phyloP scores from a whole-genome alignment of 2,888 invertebrate species.

The Sinhomidia bicolor region DNA sequence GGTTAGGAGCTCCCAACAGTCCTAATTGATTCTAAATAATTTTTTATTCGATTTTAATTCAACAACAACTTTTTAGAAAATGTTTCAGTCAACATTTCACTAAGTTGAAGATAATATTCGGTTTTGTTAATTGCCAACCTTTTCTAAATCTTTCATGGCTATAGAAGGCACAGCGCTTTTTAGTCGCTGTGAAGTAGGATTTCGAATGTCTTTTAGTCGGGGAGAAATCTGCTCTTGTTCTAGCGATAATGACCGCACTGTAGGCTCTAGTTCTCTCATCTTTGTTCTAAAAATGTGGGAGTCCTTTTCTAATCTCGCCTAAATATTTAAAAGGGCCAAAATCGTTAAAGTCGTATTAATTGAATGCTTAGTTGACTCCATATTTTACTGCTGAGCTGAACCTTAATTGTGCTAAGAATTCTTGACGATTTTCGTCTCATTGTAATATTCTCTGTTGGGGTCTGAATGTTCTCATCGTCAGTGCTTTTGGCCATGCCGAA shows the following conservation, averaged over 20 bases:
- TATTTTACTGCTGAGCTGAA: not conserved
- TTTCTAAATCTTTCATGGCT: not conserved
- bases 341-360: too few relatives aligned
- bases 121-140: too few relatives aligned
- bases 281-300: not conserved
- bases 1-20: not conserved
- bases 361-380: too few relatives aligned
- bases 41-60: too few relatives aligned
- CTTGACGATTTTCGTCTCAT: not conserved
- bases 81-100: too few relatives aligned
- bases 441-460: too few relatives aligned
- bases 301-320: slow-evolving; percentile 29
- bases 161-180: not conserved
- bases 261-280: slow-evolving; percentile 44
- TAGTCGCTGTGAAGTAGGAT: not conserved
- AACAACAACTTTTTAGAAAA: too few relatives aligned
- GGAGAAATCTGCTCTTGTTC: not conserved
- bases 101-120: too few relatives aligned
- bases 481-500: not conserved
- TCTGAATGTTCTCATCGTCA: not conserved
- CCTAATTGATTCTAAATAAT: not conserved
- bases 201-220: not conserved
- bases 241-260: not conserved
- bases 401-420: not conserved
- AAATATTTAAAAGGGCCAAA: not conserved